Evolutionary conservation across 2,113 vertebrate genomes (phyloP).

Genomic region (Nannospalax galili): DNA sequence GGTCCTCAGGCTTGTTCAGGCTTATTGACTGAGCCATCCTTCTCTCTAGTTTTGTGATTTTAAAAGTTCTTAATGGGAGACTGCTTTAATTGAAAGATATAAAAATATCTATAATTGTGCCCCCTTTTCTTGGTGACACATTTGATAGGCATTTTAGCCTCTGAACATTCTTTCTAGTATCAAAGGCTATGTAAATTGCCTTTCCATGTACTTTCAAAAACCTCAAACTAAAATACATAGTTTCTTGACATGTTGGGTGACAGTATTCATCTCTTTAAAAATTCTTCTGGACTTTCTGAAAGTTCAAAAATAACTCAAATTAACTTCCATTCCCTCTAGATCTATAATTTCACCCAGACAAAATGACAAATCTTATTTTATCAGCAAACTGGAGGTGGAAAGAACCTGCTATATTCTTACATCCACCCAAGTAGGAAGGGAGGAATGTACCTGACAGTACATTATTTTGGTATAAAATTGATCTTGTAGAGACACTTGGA

Average conservation of each 20-base stretch:
- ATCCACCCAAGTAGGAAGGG: not conserved
- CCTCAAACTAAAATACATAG: slow-evolving; percentile 23
- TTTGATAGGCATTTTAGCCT: slow-evolving; percentile 30
- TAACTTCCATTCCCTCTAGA: slow-evolving; percentile 36
- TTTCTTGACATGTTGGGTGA: slow-evolving; percentile 53
- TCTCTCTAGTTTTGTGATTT: not conserved
- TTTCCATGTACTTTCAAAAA: slow-evolving; percentile 49
- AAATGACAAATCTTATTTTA: slow-evolving; percentile 47
- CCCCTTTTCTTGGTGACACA: not conserved
- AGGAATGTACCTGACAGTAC: not conserved
- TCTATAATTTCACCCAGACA: slow-evolving; percentile 42
- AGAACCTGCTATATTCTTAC: not conserved
- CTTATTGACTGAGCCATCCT: not conserved
- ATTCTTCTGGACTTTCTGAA: slow-evolving; percentile 18
- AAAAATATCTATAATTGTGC: not conserved
- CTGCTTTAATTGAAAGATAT: slow-evolving; percentile 2
- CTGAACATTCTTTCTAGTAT: not conserved
- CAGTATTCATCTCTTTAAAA: slow-evolving; percentile 54
- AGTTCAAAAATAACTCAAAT: slow-evolving; percentile 62
- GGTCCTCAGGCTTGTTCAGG: not conserved
- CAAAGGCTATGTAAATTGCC: slow-evolving; percentile 31
- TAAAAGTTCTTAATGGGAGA: not conserved
- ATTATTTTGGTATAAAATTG: slow-evolving; percentile 59
- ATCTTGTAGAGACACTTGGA: not conserved
- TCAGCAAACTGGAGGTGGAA: slow-evolving; percentile 36